phyloP scores from a whole-genome alignment of 2,888 invertebrate species.

The Eilema griseolum region DNA sequence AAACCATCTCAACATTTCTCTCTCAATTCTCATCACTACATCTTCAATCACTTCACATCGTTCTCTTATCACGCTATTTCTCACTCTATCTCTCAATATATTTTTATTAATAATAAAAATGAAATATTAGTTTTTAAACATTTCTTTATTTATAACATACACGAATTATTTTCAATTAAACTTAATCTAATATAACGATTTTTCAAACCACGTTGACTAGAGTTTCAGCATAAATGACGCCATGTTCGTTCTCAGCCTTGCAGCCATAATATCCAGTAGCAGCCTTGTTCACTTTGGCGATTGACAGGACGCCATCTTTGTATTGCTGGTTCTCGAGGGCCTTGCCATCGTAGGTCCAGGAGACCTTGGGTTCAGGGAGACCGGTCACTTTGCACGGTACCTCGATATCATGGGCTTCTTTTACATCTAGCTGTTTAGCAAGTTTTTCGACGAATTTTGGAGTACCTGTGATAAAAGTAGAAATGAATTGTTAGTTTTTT shows the following conservation, averaged over 20 bases:
- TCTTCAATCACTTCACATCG: too few species aligned
- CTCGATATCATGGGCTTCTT: constrained; percentile 62
- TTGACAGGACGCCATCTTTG: constrained; percentile 59
- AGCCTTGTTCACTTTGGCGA: constrained; percentile 61
- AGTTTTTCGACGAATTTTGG: constrained; percentile 62
- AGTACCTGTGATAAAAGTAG: constrained; percentile 56
- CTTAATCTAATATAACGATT: not conserved
- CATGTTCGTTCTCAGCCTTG: constrained; percentile 62
- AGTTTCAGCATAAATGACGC: constrained; percentile 64
- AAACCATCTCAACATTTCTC: too few species aligned
- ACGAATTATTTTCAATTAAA: not conserved
- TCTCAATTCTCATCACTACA: too few species aligned
- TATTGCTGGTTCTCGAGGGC: constrained; percentile 50
- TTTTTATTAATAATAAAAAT: too few species aligned
- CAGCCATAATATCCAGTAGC: constrained; percentile 78
- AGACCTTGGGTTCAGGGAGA: constrained; percentile 57
- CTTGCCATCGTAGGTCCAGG: constrained; percentile 69
- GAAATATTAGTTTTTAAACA: too few species aligned
- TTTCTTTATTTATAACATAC: not conserved
- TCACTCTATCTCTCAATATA: too few species aligned
- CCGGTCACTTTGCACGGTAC: constrained; percentile 68
- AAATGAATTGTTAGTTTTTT: not conserved
- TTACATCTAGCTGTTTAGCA: constrained; percentile 52
- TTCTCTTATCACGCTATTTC: too few species aligned
- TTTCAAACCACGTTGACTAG: constrained; percentile 45